phyloP scores from a whole-genome alignment of 2,888 invertebrate genomes.

The Leistus spinibarbis region DNA sequence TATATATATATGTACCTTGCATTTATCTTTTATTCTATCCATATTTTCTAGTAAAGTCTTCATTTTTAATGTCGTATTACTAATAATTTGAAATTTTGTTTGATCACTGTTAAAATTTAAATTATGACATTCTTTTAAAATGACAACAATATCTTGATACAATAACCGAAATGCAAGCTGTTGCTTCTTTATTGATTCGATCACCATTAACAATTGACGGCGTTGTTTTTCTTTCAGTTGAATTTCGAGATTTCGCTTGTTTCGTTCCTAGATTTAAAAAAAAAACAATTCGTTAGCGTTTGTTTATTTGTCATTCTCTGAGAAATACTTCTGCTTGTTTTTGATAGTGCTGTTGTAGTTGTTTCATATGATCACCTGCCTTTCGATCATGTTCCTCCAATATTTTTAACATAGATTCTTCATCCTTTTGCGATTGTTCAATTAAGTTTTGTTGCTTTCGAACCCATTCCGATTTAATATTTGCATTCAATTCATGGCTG shows the following conservation, averaged over 20 bases:
- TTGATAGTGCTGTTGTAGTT: conserved; percentile 57
- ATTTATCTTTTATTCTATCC: conserved; percentile 28
- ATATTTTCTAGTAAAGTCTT: conserved; percentile 15
- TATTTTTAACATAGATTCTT: conserved; percentile 58
- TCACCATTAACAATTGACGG: conserved; percentile 45
- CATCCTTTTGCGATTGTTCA: conserved; percentile 58
- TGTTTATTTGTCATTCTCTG: not conserved
- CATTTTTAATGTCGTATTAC: conserved; percentile 5
- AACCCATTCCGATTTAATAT: conserved; percentile 49
- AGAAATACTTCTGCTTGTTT: conserved; percentile 50
- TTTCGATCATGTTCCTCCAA: conserved; percentile 62
- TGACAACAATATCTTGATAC: conserved; percentile 62
- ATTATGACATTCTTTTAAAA: conserved; percentile 51
- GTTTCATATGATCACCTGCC: conserved; percentile 61
- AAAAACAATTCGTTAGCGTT: not conserved
- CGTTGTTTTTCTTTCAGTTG: conserved; percentile 55
- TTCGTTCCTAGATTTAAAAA: conserved; percentile 53
- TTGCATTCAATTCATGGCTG: conserved; percentile 48
- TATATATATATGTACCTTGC: not conserved
- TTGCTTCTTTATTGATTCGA: conserved; percentile 64
- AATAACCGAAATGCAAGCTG: conserved; percentile 63
- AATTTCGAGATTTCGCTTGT: conserved; percentile 61
- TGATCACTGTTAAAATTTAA: conserved; percentile 47
- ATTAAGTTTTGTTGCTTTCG: conserved; percentile 52
- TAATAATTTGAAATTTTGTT: conserved; percentile 48